Base-by-base conservation (phyloP, 1,140 invertebrate species). In the Tenebrio molitor region DNA sequence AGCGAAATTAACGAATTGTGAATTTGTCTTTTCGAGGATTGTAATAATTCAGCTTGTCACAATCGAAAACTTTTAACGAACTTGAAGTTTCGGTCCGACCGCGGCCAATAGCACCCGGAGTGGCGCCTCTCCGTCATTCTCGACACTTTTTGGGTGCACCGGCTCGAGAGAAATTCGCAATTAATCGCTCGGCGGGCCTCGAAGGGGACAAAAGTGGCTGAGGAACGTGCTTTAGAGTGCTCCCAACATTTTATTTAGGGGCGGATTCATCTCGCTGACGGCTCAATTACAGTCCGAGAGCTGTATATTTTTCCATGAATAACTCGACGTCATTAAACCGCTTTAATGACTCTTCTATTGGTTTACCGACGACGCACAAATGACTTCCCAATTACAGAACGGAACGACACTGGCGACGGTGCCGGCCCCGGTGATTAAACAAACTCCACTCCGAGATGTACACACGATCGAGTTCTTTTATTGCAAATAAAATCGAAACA, bases 261-360 rank as follows among this genome's bases (percentile, higher is more conserved):
- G 34, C 58, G 69, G 36, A 41, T 23, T 66, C 21, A 70, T 70
- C 14, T 41, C 46, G 67, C 34, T 62, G 71, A 67, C 64, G 44
- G 71, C 44, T 72, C 71, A 72, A 72, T 72, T 72, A 72, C 71
- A 42, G 53, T 42, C 53, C 33, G 39, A 71, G 53, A 25, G 53
- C 44, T 64, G 69, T 64, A 68, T 67, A 72, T 72, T 72, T 72
- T 72, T 72, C 41, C 71, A 72, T 72, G 71, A 72, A 72, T 72
- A 64, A 72, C 46, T 66, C 50, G 19, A 44, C 69, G 14, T 71
- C 62, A 71, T 71, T 65, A 58, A 41, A 71, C 16, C 39, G 41
- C 29, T 65, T 53, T 69, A 69, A 69, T 34, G 42, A 69, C 50
- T 29, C n/a, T 58, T 19, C 46, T 53, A 23, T 53, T 19, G 21